Evolutionary conservation across 2,888 invertebrate species (phyloP), one percentile per base, ranked within the genome.

Genomic region (Caenorhabditis angaria): DNA sequence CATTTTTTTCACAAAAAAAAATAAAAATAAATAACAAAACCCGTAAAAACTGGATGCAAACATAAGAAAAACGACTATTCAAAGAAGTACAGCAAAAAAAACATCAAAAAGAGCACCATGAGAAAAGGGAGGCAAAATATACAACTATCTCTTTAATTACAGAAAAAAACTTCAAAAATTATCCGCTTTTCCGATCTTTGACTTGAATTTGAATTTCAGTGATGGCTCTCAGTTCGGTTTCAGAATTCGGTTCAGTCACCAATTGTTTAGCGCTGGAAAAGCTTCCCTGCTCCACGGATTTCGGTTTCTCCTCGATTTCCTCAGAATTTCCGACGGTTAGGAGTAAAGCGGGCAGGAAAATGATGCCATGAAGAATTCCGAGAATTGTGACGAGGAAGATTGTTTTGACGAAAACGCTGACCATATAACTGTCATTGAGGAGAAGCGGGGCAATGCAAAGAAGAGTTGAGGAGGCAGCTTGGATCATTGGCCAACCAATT

Each of bases 401-500:
- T 4, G 82, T 83, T 57, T 83, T 83, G 3, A 77, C 75, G 57
- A 83, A 83, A 8, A 81, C 81, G 55, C 70, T 35, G 12, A 82
- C 78, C 81, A 82, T 81, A 63, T 83, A 82, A 24, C 78, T 78
- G 22, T 78, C 72, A 51, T 80, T 77, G 22, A 82, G 20, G 14
- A 76, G 22, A 28, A 83, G 65, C 0, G 83, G 83, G 20, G 64
- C 50, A 24, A 83, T 74, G 41, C 82, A 82, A 1, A 81, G 54
- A 4, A 81, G 53, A 10, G 83, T 83, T 0, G 80, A 78, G 10
- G 70, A 66, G 12, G 82, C 83, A 0, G 83, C 83, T 54, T 83
- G 83, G 8, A 82, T 60, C 83, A 83, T 83, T 6, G 83, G 83
- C 82, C 82, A 83, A 20, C 82, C 83, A 58, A 83, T 82, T 10